Evolutionary conservation across 1,140 invertebrate genomes (phyloP).

Genomic region (Aphelenchoides fujianensis): DNA sequence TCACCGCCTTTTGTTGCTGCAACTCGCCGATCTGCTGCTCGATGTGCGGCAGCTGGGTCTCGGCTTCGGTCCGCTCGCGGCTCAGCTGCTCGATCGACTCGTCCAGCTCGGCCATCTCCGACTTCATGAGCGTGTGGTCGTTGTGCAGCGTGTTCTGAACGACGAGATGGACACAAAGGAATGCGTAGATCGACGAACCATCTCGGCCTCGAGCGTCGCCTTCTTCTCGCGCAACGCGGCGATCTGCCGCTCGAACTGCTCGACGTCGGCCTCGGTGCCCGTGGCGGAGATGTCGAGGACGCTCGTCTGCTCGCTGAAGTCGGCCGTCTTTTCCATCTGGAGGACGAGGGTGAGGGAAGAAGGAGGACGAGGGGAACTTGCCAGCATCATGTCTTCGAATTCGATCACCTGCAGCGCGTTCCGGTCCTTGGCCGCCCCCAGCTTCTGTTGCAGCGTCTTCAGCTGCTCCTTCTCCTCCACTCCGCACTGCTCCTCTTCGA

Average conservation of each 20-base stretch:
- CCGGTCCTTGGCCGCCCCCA: background rate
- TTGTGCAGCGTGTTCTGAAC: constrained; percentile 4
- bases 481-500: no score
- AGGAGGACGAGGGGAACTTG: background rate
- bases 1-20: background rate
- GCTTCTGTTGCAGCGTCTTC: background rate
- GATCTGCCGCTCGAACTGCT: background rate
- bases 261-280: background rate
- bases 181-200: constrained; percentile 25
- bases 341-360: background rate
- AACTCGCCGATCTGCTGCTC: background rate
- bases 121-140: background rate
- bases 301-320: background rate
- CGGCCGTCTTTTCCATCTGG: background rate
- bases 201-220: constrained; percentile 20
- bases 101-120: background rate
- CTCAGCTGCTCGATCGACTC: background rate
- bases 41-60: background rate
- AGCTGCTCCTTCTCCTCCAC: background rate
- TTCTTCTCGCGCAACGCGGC: background rate
- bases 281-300: background rate
- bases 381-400: background rate
- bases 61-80: background rate
- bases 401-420: background rate
- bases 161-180: background rate